These are phyloP conservation scores for Pungitius pungitius DNA, from an alignment of 2,113 vertebrate genomes.

Conservation along the genomic window DNA sequence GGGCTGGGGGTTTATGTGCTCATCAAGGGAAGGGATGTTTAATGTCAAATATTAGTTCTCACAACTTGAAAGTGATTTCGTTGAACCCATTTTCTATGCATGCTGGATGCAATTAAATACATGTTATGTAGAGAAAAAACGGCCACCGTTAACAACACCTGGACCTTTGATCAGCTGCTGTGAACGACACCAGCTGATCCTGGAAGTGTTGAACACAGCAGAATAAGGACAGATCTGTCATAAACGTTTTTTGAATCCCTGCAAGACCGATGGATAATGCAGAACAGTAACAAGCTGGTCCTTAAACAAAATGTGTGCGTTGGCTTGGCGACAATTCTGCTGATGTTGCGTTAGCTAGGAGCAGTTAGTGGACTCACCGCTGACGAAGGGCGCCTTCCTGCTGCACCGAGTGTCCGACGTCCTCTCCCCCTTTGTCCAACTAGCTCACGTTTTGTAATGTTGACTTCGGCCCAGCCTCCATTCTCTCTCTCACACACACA, in stretches of 20 bases:
- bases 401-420: conserved; percentile 39
- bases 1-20: neutral
- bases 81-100: neutral
- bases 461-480: conserved; percentile 65
- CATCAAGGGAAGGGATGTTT: conserved; percentile 48
- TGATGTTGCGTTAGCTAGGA: neutral
- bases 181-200: neutral
- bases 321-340: neutral
- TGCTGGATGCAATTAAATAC: neutral
- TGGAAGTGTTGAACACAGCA: neutral
- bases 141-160: neutral
- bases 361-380: conserved; percentile 46
- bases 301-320: neutral
- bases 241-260: neutral
- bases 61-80: conserved; percentile 11
- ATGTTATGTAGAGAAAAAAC: neutral
- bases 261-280: neutral
- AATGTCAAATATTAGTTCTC: conserved; percentile 13
- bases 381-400: conserved; percentile 39
- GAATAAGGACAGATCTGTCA: neutral
- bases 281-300: neutral
- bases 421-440: conserved; percentile 55
- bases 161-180: neutral
- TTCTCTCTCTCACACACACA: conserved; percentile 18
- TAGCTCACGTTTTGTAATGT: conserved; percentile 59